A percentile compares a stretch with the other conserved stretches of the same genome.
Conservation (phyloP, 2,888 invertebrate species). For the Thysanoteuthis rhombus region DNA sequence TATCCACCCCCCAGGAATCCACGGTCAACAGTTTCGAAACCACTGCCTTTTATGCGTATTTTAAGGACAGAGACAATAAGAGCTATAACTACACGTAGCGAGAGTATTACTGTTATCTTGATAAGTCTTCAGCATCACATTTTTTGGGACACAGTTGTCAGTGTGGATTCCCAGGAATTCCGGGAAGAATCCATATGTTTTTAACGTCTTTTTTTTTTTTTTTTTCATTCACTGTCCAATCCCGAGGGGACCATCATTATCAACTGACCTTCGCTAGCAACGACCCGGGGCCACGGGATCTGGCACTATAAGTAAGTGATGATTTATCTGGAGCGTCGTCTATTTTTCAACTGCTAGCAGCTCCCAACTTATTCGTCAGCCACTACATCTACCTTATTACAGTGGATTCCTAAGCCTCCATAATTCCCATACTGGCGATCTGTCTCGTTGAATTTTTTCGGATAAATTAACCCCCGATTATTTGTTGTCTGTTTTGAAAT, state of each 20-base stretch:
- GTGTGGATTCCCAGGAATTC: not conserved
- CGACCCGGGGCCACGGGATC: not conserved
- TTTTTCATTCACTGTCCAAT: not conserved
- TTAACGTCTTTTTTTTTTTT: not conserved
- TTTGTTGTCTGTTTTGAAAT: not conserved
- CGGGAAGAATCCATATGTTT: not conserved
- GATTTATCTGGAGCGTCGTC: not conserved
- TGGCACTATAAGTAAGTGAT: not conserved
- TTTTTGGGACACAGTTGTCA: not conserved
- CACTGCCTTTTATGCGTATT: too few relatives aligned
- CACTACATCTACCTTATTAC: not conserved
- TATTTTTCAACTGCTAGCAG: not conserved
- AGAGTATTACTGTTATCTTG: not conserved
- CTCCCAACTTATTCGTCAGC: not conserved
- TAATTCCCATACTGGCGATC: not conserved
- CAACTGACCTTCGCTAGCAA: not conserved
- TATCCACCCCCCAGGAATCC: too few relatives aligned
- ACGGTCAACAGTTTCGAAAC: too few relatives aligned
- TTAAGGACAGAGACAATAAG: not conserved
- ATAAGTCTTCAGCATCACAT: not conserved
- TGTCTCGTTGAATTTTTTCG: not conserved
- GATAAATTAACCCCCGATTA: not conserved
- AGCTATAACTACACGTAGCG: not conserved
- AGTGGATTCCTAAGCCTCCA: not conserved
- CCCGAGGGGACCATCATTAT: not conserved